Percentiles rank a stretch among this genome's conserved stretches.
These are phyloP conservation scores for Empidonax traillii DNA, from an alignment of 2,113 vertebrate species.

Conservation along the genomic window DNA sequence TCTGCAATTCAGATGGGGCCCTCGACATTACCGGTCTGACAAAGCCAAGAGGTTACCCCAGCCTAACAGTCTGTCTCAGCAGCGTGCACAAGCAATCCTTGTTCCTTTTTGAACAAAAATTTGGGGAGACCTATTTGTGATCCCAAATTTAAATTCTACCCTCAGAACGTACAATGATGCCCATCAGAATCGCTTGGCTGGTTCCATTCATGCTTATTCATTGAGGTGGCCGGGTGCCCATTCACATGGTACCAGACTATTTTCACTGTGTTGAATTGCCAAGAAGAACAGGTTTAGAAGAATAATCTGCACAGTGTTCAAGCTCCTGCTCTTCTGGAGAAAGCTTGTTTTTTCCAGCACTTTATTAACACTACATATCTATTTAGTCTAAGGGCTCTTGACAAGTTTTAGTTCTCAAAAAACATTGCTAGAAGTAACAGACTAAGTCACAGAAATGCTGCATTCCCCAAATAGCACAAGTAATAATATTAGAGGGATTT, in stretches of 20 bases:
- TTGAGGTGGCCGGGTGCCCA: constrained; percentile 9
- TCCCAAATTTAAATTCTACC: constrained; percentile 38
- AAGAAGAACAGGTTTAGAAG: constrained; percentile 43
- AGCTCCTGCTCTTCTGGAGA: background rate
- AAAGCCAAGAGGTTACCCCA: background rate
- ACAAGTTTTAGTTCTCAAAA: background rate
- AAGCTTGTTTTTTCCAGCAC: background rate
- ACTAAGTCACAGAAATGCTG: background rate
- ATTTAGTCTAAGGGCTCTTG: background rate
- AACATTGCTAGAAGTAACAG: background rate
- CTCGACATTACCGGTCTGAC: background rate
- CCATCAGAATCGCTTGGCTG: constrained; percentile 44
- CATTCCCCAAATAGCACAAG: background rate
- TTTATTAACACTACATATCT: background rate
- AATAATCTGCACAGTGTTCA: constrained; percentile 24
- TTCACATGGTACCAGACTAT: constrained; percentile 32
- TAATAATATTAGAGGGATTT: background rate
- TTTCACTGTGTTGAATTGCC: constrained; percentile 15
- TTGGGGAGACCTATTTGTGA: constrained; percentile 28
- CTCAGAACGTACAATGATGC: background rate
- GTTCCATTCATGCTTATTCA: constrained; percentile 56
- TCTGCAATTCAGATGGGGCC: background rate
- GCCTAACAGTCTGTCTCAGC: background rate
- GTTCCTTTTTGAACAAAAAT: background rate
- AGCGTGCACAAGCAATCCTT: constrained; percentile 4